Conservation (phyloP, 2,797 vertebrate species). For the Sebastes paucispinis region DNA sequence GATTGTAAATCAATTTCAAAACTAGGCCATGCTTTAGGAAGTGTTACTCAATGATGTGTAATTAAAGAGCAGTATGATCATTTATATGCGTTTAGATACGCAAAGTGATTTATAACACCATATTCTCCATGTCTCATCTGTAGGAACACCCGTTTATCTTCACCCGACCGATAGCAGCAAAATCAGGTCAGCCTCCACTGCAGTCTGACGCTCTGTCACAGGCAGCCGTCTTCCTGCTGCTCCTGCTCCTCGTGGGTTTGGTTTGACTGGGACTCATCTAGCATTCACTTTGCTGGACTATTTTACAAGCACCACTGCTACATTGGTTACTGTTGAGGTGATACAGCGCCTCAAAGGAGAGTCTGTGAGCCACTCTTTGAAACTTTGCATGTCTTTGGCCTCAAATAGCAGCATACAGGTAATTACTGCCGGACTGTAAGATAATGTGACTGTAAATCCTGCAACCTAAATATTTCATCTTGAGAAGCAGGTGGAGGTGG, state of each 20-base stretch:
- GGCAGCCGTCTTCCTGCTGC: conserved; percentile 35
- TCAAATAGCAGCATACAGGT: neutral
- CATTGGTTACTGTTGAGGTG: neutral
- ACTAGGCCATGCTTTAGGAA: neutral
- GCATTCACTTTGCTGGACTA: neutral
- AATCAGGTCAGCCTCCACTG: conserved; percentile 20
- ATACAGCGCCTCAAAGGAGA: neutral
- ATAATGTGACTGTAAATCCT: neutral
- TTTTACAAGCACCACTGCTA: neutral
- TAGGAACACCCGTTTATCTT: conserved; percentile 83
- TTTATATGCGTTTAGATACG: neutral
- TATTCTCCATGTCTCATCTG: neutral
- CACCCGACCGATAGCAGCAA: conserved; percentile 68
- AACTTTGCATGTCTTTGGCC: neutral
- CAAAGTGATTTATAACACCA: neutral
- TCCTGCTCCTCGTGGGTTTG: conserved; percentile 39
- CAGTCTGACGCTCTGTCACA: conserved; percentile 6
- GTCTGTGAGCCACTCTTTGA: neutral
- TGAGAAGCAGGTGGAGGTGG: no score
- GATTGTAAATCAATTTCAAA: neutral
- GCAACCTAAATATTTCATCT: neutral
- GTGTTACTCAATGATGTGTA: neutral
- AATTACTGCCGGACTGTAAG: neutral
- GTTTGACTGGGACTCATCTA: conserved; percentile 19
- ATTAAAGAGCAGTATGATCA: neutral